phyloP scores from a whole-genome alignment of 2,888 invertebrate species.

The Onthophagus sagittarius region DNA sequence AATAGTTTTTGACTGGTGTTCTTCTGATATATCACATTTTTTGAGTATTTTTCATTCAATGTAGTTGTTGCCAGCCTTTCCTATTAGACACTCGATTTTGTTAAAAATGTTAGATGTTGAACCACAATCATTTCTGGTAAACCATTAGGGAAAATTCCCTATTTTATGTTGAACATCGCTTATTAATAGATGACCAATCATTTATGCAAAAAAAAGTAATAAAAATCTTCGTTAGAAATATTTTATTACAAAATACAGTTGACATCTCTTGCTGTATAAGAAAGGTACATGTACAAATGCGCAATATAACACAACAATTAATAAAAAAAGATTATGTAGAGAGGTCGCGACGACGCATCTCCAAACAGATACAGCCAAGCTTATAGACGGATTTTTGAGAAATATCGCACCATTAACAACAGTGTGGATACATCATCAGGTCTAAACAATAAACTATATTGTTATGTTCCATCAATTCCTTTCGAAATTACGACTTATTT shows the following conservation, averaged over 20 bases:
- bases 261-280: constrained; percentile 30
- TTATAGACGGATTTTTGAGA: not conserved
- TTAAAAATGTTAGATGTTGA: too few species aligned
- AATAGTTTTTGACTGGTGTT: too few species aligned
- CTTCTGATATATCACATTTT: too few species aligned
- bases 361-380: not conserved
- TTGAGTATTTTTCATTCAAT: too few species aligned
- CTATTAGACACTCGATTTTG: too few species aligned
- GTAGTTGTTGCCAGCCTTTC: too few species aligned
- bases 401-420: not conserved
- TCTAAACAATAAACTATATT: not conserved
- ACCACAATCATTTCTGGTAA: too few species aligned
- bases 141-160: too few species aligned
- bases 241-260: constrained; percentile 34
- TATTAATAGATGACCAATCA: not conserved
- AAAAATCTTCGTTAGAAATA: constrained; percentile 20
- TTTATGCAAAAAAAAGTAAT: not conserved
- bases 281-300: constrained; percentile 25
- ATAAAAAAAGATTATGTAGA: not conserved
- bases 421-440: not conserved
- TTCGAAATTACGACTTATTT: too few species aligned
- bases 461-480: too few species aligned
- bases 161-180: too few species aligned
- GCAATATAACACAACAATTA: constrained; percentile 21
- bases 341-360: not conserved